Base-by-base conservation (phyloP, 2,797 vertebrate species). In the Gymnocypris eckloni region DNA sequence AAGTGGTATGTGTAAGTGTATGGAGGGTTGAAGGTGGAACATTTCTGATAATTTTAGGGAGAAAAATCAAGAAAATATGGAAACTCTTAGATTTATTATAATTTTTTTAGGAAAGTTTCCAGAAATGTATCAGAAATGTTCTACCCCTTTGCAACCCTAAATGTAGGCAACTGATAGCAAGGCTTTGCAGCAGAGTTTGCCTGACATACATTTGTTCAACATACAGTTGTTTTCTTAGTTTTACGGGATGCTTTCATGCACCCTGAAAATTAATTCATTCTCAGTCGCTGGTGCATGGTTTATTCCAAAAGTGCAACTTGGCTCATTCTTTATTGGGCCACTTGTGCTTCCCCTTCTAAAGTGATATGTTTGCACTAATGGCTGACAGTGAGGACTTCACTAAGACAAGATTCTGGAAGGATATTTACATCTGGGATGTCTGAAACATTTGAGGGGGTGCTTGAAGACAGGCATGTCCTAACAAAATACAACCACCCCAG, bases 391-490 rank as follows among this genome's bases (percentile, higher is more conserved):
- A 64, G n/a, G 45, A 20, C 13, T 79, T 48, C n/a, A 56, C 10
- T 12, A 16, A 41, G 67, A 41, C 18, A 37, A 43, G 41, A 67
- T 22, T 28, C 39, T 87, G 41, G 20, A 71, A 43, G 64, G n/a
- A 81, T n/a, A 56, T 84, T 84, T 81, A 77, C 37, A 4, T 59
- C 37, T 16, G 33, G 9, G 41, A 50, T 22, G 9, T 37, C 13
- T 43, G 22, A 79, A 79, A 15, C 13, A 3, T 52, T 77, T 56
- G 66, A 61, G 52, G 64, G n/a, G 41, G 33, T 43, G 28, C 10
- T 45, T 48, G 64, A 81, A 81, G 69, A 71, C 64, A 76, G 56
- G 54, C 83, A 73, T 88, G 87, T 79, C 48, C 72, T 72, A 79
- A 73, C 87, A 79, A 11, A 64, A 70, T 48, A 66, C 64, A 50